Conservation (phyloP, 2,113 vertebrate species). For the Dasyprocta punctata region DNA sequence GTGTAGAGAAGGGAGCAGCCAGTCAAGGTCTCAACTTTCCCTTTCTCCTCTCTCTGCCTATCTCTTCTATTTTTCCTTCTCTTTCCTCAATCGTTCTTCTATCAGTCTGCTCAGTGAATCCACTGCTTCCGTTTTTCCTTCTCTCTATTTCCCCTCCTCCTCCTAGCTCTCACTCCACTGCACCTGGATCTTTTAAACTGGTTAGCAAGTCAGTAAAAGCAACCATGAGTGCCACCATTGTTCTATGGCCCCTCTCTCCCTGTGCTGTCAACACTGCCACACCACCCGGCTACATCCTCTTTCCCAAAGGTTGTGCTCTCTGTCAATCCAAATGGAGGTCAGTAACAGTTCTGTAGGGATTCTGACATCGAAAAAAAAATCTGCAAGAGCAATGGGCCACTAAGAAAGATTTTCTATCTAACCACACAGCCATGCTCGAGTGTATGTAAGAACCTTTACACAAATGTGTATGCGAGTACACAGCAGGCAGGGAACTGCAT, state of each 20-base stretch:
- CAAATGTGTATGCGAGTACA: not conserved
- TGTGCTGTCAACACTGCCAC: not conserved
- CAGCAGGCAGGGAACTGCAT: not conserved
- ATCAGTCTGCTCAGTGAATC: not conserved
- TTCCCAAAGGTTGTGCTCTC: not conserved
- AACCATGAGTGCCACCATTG: not conserved
- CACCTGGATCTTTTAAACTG: not conserved
- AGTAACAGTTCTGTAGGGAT: not conserved
- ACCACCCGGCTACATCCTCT: not conserved
- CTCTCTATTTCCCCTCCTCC: no score
- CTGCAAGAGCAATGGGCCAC: not conserved
- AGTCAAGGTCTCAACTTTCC: not conserved
- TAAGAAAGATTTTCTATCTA: not conserved
- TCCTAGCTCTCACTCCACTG: not conserved
- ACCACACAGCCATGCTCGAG: not conserved
- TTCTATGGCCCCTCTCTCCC: no score
- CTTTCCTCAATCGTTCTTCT: not conserved
- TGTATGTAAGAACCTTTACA: not conserved
- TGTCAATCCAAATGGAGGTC: not conserved
- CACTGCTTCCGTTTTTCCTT: not conserved
- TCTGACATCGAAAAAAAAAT: not conserved
- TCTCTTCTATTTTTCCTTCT: not conserved
- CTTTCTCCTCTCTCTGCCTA: not conserved
- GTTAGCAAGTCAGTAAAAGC: not conserved
- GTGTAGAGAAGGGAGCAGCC: not conserved